phyloP scores from a whole-genome alignment of 2,888 invertebrate genomes.

The Loripinus fragilis region DNA sequence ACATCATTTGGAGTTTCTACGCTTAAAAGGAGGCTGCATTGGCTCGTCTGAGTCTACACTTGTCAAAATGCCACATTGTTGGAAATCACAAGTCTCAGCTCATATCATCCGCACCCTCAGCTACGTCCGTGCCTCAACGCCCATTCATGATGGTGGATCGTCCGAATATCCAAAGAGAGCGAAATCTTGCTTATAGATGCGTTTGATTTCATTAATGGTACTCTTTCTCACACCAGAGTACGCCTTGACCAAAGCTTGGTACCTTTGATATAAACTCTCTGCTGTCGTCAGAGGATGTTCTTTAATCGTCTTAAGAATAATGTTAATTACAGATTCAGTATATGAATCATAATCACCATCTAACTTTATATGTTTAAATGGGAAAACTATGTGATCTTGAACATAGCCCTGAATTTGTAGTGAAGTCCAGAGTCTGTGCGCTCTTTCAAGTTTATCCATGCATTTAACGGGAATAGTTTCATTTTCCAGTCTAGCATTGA shows the following conservation, averaged over 20 bases:
- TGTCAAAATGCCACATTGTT: too few relatives aligned
- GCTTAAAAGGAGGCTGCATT: too few relatives aligned
- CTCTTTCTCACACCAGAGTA: neutral
- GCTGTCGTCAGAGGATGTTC: neutral
- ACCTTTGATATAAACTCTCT: neutral
- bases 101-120: too few relatives aligned
- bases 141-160: neutral
- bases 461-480: neutral
- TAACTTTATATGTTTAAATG: neutral
- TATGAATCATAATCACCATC: neutral
- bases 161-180: neutral
- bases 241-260: neutral
- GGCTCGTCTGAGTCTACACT: too few relatives aligned
- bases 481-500: neutral
- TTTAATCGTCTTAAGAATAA: neutral
- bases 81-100: too few relatives aligned
- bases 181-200: neutral
- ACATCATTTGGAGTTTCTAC: too few relatives aligned
- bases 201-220: neutral
- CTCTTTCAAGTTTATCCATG: neutral
- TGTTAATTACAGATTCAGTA: neutral
- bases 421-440: neutral
- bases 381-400: neutral
- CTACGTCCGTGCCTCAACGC: too few relatives aligned
- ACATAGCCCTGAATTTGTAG: conserved; percentile 27